Percentiles rank a stretch among this genome's conserved stretches.
Conservation (phyloP, 2,113 vertebrate species). For the Sclerurus mexicanus region DNA sequence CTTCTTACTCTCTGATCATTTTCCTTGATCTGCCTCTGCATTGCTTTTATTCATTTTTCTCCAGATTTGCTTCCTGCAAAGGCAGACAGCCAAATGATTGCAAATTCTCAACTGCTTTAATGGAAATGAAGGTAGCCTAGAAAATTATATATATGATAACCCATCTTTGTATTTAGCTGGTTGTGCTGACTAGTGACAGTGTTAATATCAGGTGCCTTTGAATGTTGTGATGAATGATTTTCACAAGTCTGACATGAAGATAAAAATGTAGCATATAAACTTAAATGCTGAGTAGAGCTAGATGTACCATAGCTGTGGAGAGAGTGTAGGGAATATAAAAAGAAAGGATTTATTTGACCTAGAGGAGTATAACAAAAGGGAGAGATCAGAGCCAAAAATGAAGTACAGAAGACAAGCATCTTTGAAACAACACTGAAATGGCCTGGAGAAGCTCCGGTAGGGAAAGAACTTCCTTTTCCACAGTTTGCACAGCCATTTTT, state of each 20-base stretch:
- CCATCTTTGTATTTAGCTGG: not conserved
- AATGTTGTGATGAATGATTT: not conserved
- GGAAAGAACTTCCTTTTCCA: not conserved
- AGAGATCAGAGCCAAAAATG: not conserved
- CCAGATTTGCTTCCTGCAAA: not conserved
- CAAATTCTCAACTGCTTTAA: not conserved
- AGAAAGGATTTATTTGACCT: not conserved
- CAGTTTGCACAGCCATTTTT: not conserved
- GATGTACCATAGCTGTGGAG: not conserved
- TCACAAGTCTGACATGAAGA: not conserved
- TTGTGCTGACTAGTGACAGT: not conserved
- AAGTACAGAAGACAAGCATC: not conserved
- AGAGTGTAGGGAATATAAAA: not conserved
- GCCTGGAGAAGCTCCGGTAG: not conserved
- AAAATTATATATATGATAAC: not conserved
- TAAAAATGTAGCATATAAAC: not conserved
- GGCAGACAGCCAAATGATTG: not conserved
- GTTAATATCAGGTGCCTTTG: not conserved
- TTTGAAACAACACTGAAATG: not conserved
- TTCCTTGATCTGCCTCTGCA: not conserved
- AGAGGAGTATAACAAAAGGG: not conserved
- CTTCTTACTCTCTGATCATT: not conserved
- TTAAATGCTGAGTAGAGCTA: not conserved
- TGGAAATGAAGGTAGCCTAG: not conserved
- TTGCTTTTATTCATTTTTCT: not conserved